A percentile compares a stretch with the other conserved stretches of the same genome.
Evolutionary conservation across 1,140 invertebrate species (phyloP).

Genomic region (Drosophila athabasca): DNA sequence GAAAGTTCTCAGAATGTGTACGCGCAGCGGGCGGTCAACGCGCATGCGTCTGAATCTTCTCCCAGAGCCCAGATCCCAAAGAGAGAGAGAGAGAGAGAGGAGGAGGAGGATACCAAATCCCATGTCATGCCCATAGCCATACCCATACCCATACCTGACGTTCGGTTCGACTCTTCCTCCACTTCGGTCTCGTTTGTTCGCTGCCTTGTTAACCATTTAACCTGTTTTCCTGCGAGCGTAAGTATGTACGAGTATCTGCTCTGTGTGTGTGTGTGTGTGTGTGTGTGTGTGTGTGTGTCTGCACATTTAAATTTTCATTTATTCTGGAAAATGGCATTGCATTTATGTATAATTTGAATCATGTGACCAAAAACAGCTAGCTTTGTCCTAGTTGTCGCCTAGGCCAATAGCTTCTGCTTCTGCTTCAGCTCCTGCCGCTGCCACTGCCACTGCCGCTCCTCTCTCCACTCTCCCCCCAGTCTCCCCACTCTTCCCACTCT

Average conservation of each 20-base stretch:
- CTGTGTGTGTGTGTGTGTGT: too few species aligned
- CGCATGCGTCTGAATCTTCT: conserved; percentile 60
- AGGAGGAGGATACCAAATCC: conserved; percentile 38
- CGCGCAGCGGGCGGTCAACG: conserved; percentile 77
- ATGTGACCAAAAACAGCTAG: conserved; percentile 81
- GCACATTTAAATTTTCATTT: conserved; percentile 79
- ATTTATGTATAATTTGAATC: conserved; percentile 80
- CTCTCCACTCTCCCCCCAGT: too few species aligned
- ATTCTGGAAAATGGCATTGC: conserved; percentile 63
- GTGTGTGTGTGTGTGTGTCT: conserved; percentile 31
- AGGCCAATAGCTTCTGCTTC: conserved; percentile 51
- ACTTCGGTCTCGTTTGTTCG: conserved; percentile 47
- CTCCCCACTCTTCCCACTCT: too few species aligned
- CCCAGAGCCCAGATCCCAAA: too few species aligned
- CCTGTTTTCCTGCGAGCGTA: conserved; percentile 44
- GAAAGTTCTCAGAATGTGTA: conserved; percentile 81
- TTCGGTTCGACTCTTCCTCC: conserved; percentile 20
- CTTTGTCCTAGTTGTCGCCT: conserved; percentile 80
- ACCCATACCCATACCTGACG: conserved; percentile 38
- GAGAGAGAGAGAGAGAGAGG: background rate
- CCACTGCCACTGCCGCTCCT: too few species aligned
- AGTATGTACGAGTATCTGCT: too few species aligned
- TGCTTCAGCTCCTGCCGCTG: background rate
- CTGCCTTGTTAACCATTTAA: conserved; percentile 73
- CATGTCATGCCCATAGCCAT: conserved; percentile 10